A percentile compares a stretch with the other conserved stretches of the same genome.
Evolutionary conservation across 1,140 invertebrate species (phyloP).

Genomic region (Lasioglossum baleicum): DNA sequence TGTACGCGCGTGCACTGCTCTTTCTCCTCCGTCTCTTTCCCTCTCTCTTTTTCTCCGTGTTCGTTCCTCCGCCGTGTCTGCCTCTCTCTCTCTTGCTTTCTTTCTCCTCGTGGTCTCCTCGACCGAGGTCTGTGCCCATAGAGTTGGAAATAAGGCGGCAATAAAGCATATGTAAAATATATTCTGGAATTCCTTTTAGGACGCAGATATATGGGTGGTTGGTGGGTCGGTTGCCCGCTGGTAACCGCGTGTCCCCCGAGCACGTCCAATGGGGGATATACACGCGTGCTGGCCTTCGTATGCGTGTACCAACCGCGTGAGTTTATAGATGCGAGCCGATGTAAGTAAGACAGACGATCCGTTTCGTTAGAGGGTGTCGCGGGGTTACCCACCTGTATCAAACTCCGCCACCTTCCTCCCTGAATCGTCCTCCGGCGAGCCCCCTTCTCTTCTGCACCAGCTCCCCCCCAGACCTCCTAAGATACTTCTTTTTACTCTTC

Average conservation of each 20-base stretch:
- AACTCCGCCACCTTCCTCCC: conserved; percentile 56
- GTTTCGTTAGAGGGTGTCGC: conserved; percentile 73
- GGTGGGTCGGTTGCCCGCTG: conserved; percentile 72
- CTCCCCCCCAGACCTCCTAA: no score
- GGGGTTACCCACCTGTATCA: conserved; percentile 72
- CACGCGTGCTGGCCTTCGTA: conserved; percentile 49
- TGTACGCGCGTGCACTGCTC: conserved; percentile 26
- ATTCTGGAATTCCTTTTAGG: conserved; percentile 81
- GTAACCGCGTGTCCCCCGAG: conserved; percentile 67
- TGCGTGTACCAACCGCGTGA: conserved; percentile 61
- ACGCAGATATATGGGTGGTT: conserved; percentile 78
- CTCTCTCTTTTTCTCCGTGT: neutral
- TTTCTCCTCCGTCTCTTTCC: neutral
- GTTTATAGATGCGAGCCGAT: conserved; percentile 66
- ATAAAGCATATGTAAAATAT: conserved; percentile 81
- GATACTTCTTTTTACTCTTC: neutral
- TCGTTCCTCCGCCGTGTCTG: neutral
- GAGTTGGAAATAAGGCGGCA: conserved; percentile 78
- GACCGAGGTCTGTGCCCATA: conserved; percentile 58
- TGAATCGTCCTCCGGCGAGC: conserved; percentile 25
- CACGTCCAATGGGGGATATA: conserved; percentile 50
- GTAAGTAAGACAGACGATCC: conserved; percentile 74
- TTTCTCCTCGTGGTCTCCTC: conserved; percentile 35
- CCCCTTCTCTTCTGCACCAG: neutral
- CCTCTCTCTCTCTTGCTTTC: conserved; percentile 5